Evolutionary conservation across 2,888 invertebrate species (phyloP), one percentile per base, ranked within the genome.

Genomic region (Acrocyrtus sp.): DNA sequence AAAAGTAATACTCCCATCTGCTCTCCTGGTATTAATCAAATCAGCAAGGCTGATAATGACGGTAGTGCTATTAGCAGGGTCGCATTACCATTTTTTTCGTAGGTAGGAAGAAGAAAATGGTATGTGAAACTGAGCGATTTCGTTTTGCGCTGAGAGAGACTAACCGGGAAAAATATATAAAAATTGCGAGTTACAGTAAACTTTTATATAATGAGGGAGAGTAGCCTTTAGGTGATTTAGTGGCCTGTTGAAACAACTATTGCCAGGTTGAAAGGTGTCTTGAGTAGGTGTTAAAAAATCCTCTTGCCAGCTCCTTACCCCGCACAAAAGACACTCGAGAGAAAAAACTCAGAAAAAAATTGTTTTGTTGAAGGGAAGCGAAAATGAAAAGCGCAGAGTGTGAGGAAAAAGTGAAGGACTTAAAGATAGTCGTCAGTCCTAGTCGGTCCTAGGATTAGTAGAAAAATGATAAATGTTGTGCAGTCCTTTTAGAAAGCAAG

Each of bases 171-270:
- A n/a, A n/a, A n/a, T n/a, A n/a, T n/a, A n/a, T n/a, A n/a, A n/a
- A n/a, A n/a, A n/a, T n/a, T n/a, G n/a, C n/a, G n/a, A n/a, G n/a
- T n/a, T n/a, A n/a, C n/a, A n/a, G n/a, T n/a, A n/a, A n/a, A n/a
- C n/a, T n/a, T n/a, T 12, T 45, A 10, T 43, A 19, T 50, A 50
- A 21, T 21, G 41, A 24, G 57, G 51, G 57, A 56, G 54, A 72
- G 70, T 63, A 72, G 70, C 70, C 62, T 63, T 63, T 51, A 63
- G 70, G 70, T 72, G 63, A 72, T 72, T 72, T 72, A 72, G 63
- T 72, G 51, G 58, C 63, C 57, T 63, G 70, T 58, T 72, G 70
- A 72, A 72, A 63, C 63, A 57, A 72, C 63, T 58, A 72, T 63
- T 50, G 34, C 63, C n/a, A 19, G 70, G 70, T 63, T 63, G 70